Conservation (phyloP, 2,797 vertebrate genomes). For the Chaunax sp. region DNA sequence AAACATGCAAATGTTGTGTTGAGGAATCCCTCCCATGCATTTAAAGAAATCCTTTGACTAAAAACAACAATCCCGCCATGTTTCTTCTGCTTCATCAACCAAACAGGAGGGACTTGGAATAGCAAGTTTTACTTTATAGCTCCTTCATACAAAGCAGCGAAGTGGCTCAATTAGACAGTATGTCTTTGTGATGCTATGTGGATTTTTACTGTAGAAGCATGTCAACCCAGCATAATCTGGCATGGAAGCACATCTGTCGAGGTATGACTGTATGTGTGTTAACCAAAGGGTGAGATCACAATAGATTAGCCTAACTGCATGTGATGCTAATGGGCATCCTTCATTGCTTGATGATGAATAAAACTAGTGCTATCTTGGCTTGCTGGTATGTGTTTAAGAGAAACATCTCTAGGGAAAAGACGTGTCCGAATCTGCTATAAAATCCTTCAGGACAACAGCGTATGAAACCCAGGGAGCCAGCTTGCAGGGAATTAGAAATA, state of each 20-base stretch:
- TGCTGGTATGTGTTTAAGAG: constrained; percentile 31
- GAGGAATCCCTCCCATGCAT: constrained; percentile 37
- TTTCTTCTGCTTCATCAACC: constrained; percentile 3
- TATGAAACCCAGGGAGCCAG: constrained; percentile 37
- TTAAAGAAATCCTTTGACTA: constrained; percentile 15
- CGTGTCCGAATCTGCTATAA: constrained; percentile 28
- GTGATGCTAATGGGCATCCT: constrained; percentile 55
- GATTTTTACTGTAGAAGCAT: constrained; percentile 24
- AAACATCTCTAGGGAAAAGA: constrained; percentile 13
- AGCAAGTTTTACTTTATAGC: constrained; percentile 16
- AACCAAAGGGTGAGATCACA: constrained; percentile 54
- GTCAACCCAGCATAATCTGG: constrained; percentile 23
- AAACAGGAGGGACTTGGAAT: constrained; percentile 18
- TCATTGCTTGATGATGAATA: constrained; percentile 53
- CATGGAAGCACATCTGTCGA: constrained; percentile 33
- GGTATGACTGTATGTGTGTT: constrained; percentile 39
- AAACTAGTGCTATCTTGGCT: constrained; percentile 33
- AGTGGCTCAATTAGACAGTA: constrained; percentile 7
- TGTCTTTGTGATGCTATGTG: constrained; percentile 13
- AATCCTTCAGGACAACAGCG: constrained; percentile 28
- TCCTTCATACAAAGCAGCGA: constrained; percentile 8
- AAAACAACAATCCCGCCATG: constrained; percentile 8
- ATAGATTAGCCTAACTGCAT: constrained; percentile 67
- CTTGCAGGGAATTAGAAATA: constrained; percentile 42
- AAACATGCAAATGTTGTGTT: constrained; percentile 18